Conservation (phyloP, 2,888 invertebrate genomes). For the Pristionchus maxplancki region DNA sequence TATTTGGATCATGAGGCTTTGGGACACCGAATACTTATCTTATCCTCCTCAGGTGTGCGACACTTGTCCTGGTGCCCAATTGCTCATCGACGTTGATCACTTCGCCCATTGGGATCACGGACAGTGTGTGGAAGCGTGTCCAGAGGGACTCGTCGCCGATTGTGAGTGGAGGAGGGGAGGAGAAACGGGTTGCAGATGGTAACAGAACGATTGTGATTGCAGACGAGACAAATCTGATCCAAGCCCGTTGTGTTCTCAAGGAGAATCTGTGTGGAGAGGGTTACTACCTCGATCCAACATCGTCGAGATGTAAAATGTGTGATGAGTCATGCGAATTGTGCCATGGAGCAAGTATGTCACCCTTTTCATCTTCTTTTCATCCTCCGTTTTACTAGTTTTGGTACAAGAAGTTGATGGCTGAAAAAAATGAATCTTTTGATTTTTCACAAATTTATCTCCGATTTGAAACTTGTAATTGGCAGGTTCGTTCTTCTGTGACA, state of each 20-base stretch:
- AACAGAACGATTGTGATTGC: slow-evolving; percentile 50
- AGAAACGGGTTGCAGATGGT: no score
- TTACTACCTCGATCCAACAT: slow-evolving; percentile 67
- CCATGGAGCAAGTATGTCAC: slow-evolving; percentile 66
- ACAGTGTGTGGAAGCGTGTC: slow-evolving; percentile 75
- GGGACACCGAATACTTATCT: not conserved
- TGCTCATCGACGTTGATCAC: slow-evolving; percentile 75
- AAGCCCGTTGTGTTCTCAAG: slow-evolving; percentile 72
- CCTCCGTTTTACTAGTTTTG: not conserved
- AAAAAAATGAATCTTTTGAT: not conserved
- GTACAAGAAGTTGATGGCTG: not conserved
- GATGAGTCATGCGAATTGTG: slow-evolving; percentile 73
- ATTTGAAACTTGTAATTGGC: not conserved
- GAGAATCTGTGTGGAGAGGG: slow-evolving; percentile 73
- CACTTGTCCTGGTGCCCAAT: slow-evolving; percentile 73
- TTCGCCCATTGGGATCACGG: slow-evolving; percentile 74
- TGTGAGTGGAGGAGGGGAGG: slow-evolving; percentile 60
- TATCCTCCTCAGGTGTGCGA: slow-evolving; percentile 67
- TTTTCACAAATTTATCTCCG: not conserved
- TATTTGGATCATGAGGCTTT: not conserved
- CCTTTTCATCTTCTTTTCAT: not conserved
- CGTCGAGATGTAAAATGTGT: slow-evolving; percentile 70
- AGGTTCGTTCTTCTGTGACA: slow-evolving; percentile 73
- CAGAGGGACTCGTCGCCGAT: slow-evolving; percentile 74
- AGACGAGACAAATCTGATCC: slow-evolving; percentile 74